A percentile compares a stretch with the other conserved stretches of the same genome.
Conservation (phyloP, 2,113 vertebrate species). For the Oophaga pumilio region DNA sequence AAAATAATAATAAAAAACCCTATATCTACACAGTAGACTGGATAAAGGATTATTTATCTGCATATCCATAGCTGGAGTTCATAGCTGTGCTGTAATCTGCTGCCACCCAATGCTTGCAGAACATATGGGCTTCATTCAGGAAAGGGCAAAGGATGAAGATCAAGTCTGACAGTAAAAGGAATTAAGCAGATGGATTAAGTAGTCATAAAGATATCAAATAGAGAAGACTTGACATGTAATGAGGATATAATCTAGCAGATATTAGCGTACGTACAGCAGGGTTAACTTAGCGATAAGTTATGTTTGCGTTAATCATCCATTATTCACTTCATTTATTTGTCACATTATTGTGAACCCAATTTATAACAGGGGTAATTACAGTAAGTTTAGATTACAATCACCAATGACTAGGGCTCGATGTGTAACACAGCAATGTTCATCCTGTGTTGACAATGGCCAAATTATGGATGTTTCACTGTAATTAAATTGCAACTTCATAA, state of each 20-base stretch:
- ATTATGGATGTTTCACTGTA: too few species aligned
- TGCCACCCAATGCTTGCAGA: background rate
- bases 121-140: background rate
- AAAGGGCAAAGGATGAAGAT: conserved; percentile 12
- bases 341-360: background rate
- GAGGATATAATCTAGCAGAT: conserved; percentile 1
- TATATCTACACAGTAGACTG: background rate
- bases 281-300: background rate
- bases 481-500: background rate
- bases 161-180: background rate
- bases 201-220: conserved; percentile 10
- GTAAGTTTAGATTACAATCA: background rate
- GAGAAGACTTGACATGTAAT: conserved; percentile 6
- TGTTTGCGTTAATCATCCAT: conserved; percentile 12
- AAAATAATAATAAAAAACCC: background rate
- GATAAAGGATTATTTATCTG: background rate
- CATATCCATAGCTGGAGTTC: background rate
- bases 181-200: conserved; percentile 1
- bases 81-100: background rate
- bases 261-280: conserved; percentile 1
- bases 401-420: background rate
- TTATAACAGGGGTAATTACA: background rate
- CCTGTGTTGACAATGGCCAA: background rate
- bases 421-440: background rate
- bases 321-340: conserved; percentile 21